These are phyloP conservation scores for Sycophila sp. DNA, from an alignment of 1,140 invertebrate species.

Conservation along the genomic window DNA sequence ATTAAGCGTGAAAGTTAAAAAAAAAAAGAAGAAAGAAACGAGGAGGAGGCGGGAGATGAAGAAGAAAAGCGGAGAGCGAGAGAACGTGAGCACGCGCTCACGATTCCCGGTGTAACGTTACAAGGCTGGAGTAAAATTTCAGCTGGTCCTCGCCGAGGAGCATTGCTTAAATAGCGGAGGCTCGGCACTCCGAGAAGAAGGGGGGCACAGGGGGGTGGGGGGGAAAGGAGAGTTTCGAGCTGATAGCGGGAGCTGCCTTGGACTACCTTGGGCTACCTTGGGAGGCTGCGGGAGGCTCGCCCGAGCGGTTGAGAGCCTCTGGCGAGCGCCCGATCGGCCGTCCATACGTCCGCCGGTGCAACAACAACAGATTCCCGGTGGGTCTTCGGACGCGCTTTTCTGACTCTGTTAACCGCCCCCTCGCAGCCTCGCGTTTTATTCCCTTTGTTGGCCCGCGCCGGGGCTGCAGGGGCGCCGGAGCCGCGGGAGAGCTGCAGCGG, in stretches of 20 bases:
- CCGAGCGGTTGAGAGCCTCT: constrained; percentile 59
- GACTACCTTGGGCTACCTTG: too few species aligned
- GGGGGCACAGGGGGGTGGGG: background rate
- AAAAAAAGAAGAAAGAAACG: background rate
- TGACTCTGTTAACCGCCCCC: constrained; percentile 49
- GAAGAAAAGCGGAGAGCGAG: background rate
- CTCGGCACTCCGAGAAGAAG: background rate
- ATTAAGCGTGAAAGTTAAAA: too few species aligned
- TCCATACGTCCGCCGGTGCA: constrained; percentile 56
- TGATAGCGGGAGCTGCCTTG: too few species aligned
- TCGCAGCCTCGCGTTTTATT: constrained; percentile 25
- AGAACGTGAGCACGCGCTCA: background rate
- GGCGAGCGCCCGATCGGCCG: constrained; percentile 50
- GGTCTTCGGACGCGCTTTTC: constrained; percentile 60
- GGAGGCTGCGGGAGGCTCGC: background rate
- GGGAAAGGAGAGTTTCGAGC: constrained; percentile 16
- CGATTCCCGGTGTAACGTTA: constrained; percentile 28
- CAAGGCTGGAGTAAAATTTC: constrained; percentile 21
- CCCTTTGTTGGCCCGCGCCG: constrained; percentile 28
- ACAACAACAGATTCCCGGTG: constrained; percentile 66
- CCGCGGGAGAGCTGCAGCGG: constrained; percentile 28
- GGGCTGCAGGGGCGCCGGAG: too few species aligned
- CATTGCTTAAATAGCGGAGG: constrained; percentile 20
- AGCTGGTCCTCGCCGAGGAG: constrained; percentile 6
- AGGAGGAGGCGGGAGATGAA: background rate